Evolutionary conservation across 2,888 invertebrate species (phyloP).

Genomic region (Nasonia oneida): DNA sequence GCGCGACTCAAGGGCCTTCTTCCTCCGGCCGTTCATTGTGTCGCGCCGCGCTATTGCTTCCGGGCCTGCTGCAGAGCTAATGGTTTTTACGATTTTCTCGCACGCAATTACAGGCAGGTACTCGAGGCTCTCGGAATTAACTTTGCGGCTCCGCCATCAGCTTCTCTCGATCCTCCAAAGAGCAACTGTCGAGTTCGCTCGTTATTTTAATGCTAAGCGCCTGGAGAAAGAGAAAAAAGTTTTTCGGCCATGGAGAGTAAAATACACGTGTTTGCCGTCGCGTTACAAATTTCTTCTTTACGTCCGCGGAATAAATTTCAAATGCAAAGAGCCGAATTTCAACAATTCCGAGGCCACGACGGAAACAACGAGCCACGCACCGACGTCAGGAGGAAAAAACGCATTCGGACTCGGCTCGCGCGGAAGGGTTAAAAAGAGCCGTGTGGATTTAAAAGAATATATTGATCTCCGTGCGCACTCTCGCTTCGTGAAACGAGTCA

Average conservation of each 20-base stretch:
- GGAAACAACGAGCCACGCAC: constrained; percentile 7
- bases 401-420: not conserved
- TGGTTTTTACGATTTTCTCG: constrained; percentile 51
- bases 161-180: not conserved
- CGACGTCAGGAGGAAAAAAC: not conserved
- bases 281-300: constrained; percentile 47
- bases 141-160: constrained; percentile 2
- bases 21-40: constrained; percentile 36
- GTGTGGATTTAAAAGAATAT: constrained; percentile 52
- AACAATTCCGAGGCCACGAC: not conserved
- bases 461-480: constrained; percentile 40
- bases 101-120: constrained; percentile 43
- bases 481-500: constrained; percentile 10
- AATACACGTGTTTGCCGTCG: not conserved
- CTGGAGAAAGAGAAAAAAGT: not conserved
- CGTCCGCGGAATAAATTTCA: constrained; percentile 48
- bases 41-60: constrained; percentile 6
- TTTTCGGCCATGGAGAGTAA: constrained; percentile 12
- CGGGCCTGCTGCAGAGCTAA: constrained; percentile 14
- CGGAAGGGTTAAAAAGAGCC: constrained; percentile 18
- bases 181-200: not conserved
- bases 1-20: constrained; percentile 47
- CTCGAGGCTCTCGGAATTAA: constrained; percentile 47
- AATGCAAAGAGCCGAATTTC: constrained; percentile 31
- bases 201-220: not conserved